Evolutionary conservation across 1,140 invertebrate species (phyloP).

Genomic region (Planococcus citri): DNA sequence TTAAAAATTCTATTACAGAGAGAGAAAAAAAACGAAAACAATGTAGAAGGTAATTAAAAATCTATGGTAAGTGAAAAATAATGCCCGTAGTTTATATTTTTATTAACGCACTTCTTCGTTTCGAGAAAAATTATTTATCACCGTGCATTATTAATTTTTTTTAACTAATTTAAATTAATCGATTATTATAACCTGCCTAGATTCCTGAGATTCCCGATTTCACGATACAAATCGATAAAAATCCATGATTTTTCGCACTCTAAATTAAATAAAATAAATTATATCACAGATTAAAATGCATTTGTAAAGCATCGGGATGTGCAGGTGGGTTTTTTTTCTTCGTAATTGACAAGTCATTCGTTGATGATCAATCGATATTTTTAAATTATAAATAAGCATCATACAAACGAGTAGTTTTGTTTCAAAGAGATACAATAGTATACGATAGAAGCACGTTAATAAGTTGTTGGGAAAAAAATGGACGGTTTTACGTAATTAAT

Average conservation of each 20-base stretch:
- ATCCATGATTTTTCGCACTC: neutral
- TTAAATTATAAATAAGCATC: too few species aligned
- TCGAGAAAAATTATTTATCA: neutral
- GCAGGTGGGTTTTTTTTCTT: neutral
- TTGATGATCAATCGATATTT: too few species aligned
- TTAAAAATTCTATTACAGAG: neutral
- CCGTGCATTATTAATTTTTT: neutral
- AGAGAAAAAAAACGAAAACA: too few species aligned
- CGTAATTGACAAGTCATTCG: neutral
- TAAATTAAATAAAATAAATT: neutral
- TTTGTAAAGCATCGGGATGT: neutral
- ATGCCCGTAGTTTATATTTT: neutral
- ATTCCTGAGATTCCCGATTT: neutral
- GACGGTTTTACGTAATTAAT: neutral
- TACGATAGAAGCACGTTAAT: neutral
- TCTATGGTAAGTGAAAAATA: neutral
- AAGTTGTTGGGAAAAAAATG: neutral
- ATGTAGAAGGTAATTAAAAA: neutral
- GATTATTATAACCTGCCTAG: too few species aligned
- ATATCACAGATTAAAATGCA: constrained; percentile 4
- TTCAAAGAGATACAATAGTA: too few species aligned
- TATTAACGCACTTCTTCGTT: neutral
- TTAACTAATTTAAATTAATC: neutral
- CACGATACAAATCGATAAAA: constrained; percentile 2
- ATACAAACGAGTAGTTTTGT: too few species aligned